Conservation (phyloP, 2,888 invertebrate species). For the Abscondita cerata region DNA sequence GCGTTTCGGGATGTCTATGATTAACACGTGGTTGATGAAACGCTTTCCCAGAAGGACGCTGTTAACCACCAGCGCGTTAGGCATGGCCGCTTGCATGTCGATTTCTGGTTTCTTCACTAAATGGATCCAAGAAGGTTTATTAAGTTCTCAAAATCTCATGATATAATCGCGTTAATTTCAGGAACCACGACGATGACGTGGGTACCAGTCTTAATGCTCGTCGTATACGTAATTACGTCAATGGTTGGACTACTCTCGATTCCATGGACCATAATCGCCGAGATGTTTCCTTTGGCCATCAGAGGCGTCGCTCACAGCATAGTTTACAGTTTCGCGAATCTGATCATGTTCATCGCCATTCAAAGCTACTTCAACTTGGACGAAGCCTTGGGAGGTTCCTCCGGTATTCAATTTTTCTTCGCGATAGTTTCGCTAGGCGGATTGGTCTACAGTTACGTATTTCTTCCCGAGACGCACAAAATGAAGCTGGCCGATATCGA, state of each 20-base stretch:
- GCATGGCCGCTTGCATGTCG: constrained; percentile 64
- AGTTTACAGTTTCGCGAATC: constrained; percentile 63
- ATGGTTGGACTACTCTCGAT: constrained; percentile 66
- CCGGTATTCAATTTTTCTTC: constrained; percentile 64
- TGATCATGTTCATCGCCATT: constrained; percentile 64
- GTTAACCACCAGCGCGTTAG: constrained; percentile 61
- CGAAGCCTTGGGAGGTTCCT: constrained; percentile 56
- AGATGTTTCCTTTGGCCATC: constrained; percentile 66
- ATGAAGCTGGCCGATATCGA: constrained; percentile 62
- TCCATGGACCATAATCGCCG: constrained; percentile 69
- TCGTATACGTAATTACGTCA: constrained; percentile 64
- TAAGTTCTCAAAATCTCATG: not conserved
- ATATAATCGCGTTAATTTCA: constrained; percentile 20
- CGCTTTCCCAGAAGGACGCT: constrained; percentile 62
- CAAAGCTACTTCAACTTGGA: constrained; percentile 59
- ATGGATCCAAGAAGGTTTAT: constrained; percentile 51
- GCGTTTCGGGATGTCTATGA: constrained; percentile 63
- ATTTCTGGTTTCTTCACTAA: constrained; percentile 63
- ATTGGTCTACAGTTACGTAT: constrained; percentile 57
- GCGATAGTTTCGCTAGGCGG: constrained; percentile 58
- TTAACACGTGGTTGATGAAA: constrained; percentile 63
- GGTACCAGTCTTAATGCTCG: constrained; percentile 61
- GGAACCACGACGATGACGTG: constrained; percentile 50
- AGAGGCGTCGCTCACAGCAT: constrained; percentile 65
- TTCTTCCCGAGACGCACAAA: constrained; percentile 62